Conservation (phyloP, 2,113 vertebrate genomes). For the Dolichallabes microphthalmus region DNA sequence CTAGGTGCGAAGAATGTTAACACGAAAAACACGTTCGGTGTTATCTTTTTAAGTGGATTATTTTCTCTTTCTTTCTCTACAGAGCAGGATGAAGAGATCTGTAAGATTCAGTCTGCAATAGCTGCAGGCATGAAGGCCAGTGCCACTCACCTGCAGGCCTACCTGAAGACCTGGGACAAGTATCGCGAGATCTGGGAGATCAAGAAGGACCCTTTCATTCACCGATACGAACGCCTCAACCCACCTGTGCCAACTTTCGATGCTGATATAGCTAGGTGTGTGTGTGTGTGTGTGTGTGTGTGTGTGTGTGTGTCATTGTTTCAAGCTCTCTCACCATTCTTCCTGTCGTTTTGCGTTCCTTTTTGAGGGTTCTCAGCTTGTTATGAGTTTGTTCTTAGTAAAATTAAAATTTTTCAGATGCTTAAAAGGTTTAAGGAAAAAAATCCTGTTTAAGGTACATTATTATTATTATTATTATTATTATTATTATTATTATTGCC, state of each 20-base stretch:
- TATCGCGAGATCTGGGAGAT: conserved; percentile 86
- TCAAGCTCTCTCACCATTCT: neutral
- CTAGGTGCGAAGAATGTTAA: neutral
- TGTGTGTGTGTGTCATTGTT: neutral
- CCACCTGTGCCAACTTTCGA: conserved; percentile 81
- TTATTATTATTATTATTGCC: no score
- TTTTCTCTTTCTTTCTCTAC: conserved; percentile 13
- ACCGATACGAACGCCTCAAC: conserved; percentile 79
- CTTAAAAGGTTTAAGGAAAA: neutral
- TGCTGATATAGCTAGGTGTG: conserved; percentile 83
- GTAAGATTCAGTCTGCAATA: conserved; percentile 79
- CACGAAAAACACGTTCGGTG: neutral
- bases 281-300: neutral
- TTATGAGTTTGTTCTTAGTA: neutral
- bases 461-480: no score
- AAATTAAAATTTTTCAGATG: neutral
- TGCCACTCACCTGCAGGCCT: conserved; percentile 71
- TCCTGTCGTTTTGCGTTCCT: neutral
- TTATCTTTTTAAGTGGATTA: neutral
- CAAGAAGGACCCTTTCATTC: conserved; percentile 83
- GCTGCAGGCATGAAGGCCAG: conserved; percentile 74
- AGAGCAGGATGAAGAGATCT: conserved; percentile 84
- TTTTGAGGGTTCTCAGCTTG: neutral
- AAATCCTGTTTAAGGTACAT: neutral
- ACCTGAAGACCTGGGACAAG: conserved; percentile 84